phyloP scores from a whole-genome alignment of 2,888 invertebrate genomes.

The Lycophotia porphyrea region DNA sequence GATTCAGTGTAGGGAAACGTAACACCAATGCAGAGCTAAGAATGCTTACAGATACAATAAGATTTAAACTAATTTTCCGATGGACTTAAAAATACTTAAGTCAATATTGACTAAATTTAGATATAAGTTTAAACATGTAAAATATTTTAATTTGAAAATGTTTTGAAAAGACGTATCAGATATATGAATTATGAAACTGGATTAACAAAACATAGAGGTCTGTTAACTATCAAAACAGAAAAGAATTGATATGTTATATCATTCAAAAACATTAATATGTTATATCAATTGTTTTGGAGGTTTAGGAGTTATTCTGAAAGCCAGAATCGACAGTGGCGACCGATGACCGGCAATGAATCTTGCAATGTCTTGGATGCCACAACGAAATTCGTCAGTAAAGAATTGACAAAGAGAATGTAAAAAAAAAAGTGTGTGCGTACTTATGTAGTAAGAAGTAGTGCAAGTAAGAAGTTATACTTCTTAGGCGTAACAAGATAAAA shows the following conservation, averaged over 20 bases:
- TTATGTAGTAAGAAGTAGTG: no score
- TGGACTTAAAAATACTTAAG: background rate
- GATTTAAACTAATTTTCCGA: background rate
- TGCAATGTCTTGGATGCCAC: background rate
- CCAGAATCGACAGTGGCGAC: background rate
- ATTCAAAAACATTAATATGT: no score
- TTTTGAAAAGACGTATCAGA: background rate
- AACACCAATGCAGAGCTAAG: constrained; percentile 63
- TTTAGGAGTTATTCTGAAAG: no score
- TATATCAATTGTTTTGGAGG: no score
- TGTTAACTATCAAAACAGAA: background rate
- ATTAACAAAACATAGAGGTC: background rate
- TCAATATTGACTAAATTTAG: background rate
- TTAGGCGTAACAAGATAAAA: no score
- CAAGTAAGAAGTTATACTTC: no score
- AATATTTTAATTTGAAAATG: background rate
- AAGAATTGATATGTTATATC: no score
- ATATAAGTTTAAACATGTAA: no score
- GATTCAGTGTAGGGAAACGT: constrained; percentile 71
- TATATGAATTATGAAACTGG: background rate
- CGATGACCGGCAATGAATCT: background rate
- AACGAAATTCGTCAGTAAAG: background rate
- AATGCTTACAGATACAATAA: constrained; percentile 22
- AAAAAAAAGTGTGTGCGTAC: no score
- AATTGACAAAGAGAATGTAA: no score